Evolutionary conservation across 2,888 invertebrate genomes (phyloP).

Genomic region (Pyralis farinalis): DNA sequence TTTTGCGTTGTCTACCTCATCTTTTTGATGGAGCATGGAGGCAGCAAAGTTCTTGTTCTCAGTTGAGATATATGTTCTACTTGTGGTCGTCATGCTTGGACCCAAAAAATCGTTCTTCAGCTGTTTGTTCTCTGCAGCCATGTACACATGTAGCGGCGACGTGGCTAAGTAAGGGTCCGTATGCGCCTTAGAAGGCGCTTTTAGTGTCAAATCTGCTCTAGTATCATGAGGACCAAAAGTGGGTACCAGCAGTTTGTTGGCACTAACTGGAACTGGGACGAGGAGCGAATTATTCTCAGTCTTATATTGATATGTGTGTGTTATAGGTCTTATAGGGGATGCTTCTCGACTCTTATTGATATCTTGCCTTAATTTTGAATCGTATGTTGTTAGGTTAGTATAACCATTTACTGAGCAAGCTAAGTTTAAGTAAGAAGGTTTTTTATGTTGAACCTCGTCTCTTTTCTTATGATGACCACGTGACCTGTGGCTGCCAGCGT

Average conservation of each 20-base stretch:
- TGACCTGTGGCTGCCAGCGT: constrained; percentile 59
- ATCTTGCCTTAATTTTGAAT: constrained; percentile 88
- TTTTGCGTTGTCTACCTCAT: constrained; percentile 67
- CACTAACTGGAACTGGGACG: constrained; percentile 72
- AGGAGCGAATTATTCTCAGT: constrained; percentile 64
- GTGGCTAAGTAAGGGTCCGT: constrained; percentile 67
- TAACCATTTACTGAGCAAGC: constrained; percentile 96
- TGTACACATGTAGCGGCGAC: constrained; percentile 64
- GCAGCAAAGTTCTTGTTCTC: constrained; percentile 68
- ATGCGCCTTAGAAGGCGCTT: constrained; percentile 77
- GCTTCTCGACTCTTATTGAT: constrained; percentile 87
- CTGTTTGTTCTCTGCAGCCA: constrained; percentile 74
- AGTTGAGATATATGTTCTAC: constrained; percentile 58
- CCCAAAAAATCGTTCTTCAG: constrained; percentile 75
- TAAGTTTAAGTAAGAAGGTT: constrained; percentile 93
- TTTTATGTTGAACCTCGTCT: constrained; percentile 78
- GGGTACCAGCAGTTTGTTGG: constrained; percentile 79
- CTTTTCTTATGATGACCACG: constrained; percentile 61
- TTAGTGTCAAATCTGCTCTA: constrained; percentile 64
- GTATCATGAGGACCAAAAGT: constrained; percentile 76
- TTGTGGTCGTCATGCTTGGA: constrained; percentile 67
- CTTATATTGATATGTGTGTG: constrained; percentile 68
- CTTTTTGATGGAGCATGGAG: constrained; percentile 67
- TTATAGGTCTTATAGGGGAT: constrained; percentile 84
- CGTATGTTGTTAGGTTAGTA: constrained; percentile 92